Conservation (phyloP, 2,113 vertebrate genomes). For the Mesocricetus auratus region DNA sequence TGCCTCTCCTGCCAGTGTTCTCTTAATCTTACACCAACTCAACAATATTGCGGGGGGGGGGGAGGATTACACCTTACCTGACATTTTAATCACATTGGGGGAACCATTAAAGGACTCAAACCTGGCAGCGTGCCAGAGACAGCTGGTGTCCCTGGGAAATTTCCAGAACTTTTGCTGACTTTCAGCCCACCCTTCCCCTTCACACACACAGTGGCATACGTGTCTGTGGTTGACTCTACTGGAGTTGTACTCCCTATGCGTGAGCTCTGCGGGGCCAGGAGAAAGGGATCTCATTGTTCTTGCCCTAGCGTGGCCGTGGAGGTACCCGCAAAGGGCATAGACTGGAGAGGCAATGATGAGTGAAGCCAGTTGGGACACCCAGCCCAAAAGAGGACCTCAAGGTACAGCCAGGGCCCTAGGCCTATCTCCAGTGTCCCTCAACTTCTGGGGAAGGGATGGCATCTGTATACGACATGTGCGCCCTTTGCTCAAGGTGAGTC, state of each 20-base stretch:
- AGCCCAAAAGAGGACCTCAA: neutral
- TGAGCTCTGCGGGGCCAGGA: neutral
- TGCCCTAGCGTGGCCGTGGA: neutral
- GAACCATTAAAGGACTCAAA: neutral
- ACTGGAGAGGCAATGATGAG: neutral
- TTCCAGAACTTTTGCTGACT: slow-evolving; percentile 12
- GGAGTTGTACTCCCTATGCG: fast-evolving
- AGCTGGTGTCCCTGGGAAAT: neutral
- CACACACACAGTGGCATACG: neutral
- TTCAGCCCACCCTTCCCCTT: neutral
- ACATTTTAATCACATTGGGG: slow-evolving; percentile 1
- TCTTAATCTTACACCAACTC: neutral
- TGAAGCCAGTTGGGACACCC: fast-evolving
- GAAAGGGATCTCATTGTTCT: no score
- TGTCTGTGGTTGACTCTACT: fast-evolving
- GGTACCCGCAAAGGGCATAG: neutral
- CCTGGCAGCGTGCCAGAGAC: neutral
- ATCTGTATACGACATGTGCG: fast-evolving
- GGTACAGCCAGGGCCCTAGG: fast-evolving
- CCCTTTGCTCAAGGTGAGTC: fast-evolving
- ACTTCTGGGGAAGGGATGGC: fast-evolving
- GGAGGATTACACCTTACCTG: neutral
- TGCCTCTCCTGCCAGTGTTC: neutral
- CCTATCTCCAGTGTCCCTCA: fast-evolving
- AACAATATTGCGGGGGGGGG: no score